phyloP scores from a whole-genome alignment of 2,888 invertebrate species.

The Acleris holmiana region DNA sequence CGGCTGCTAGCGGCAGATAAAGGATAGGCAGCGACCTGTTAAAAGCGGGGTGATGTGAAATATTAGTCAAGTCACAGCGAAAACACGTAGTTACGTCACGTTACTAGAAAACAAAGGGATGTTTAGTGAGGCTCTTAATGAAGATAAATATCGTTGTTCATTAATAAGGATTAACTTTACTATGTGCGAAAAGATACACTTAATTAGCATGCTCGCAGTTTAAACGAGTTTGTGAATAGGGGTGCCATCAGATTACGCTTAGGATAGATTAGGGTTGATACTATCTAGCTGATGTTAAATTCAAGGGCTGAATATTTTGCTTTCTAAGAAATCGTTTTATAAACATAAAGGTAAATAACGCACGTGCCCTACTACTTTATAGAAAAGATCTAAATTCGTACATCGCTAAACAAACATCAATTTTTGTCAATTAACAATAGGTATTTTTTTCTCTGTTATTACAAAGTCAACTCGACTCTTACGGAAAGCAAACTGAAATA shows the following conservation, averaged over 20 bases:
- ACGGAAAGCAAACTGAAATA: too few relatives aligned
- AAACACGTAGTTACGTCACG: conserved; percentile 75
- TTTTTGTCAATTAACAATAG: too few relatives aligned
- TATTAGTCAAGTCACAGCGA: conserved; percentile 79
- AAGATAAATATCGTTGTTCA: conserved; percentile 81
- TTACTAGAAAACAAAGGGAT: conserved; percentile 79
- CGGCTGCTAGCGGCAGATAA: conserved; percentile 78
- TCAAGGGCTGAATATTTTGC: background rate
- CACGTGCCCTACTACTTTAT: too few relatives aligned
- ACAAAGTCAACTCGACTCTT: too few relatives aligned
- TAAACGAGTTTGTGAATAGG: conserved; percentile 29
- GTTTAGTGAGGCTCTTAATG: conserved; percentile 80
- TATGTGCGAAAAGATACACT: conserved; percentile 69
- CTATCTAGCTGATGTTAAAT: background rate
- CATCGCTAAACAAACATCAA: too few relatives aligned
- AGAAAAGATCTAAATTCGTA: too few relatives aligned
- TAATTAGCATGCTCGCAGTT: conserved; percentile 46
- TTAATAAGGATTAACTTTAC: conserved; percentile 78
- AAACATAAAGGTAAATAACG: background rate
- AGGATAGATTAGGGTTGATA: conserved; percentile 9
- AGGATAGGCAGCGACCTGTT: conserved; percentile 75
- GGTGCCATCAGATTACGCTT: conserved; percentile 16
- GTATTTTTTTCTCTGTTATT: too few relatives aligned
- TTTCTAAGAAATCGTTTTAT: background rate
- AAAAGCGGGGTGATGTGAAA: conserved; percentile 79